Evolutionary conservation across 2,113 vertebrate genomes (phyloP).

Genomic region (Vanacampus margaritifer): DNA sequence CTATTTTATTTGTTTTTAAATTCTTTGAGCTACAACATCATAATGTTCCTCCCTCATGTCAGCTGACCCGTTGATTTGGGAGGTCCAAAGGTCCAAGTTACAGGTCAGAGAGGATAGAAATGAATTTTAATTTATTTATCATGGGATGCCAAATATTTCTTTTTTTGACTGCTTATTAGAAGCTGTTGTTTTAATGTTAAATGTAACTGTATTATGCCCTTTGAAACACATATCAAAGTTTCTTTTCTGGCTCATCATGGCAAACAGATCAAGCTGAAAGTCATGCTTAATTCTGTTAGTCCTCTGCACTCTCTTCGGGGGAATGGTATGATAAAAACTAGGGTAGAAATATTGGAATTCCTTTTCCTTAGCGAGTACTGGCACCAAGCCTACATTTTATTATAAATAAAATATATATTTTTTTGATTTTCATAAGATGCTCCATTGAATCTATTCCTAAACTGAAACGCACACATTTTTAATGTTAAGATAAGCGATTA

Average conservation of each 20-base stretch:
- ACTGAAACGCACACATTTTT: conserved; percentile 19
- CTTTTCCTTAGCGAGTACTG: conserved; percentile 19
- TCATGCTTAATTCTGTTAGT: conserved; percentile 50
- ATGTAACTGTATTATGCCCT: conserved; percentile 46
- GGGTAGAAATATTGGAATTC: conserved; percentile 21
- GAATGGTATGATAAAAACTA: conserved; percentile 20
- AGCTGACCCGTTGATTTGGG: too few relatives aligned
- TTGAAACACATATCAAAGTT: conserved; percentile 57
- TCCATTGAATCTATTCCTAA: conserved; percentile 1
- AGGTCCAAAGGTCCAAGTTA: too few relatives aligned
- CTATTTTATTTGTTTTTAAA: too few relatives aligned
- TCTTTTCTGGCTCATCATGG: conserved; percentile 42
- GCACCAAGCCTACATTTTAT: conserved; percentile 14
- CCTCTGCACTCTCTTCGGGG: conserved; percentile 31
- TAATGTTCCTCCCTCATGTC: too few relatives aligned
- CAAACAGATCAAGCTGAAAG: conserved; percentile 40
- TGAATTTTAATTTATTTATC: too few relatives aligned
- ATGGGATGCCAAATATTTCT: too few relatives aligned
- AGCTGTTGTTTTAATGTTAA: conserved; percentile 18
- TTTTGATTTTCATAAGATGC: background rate
- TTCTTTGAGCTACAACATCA: too few relatives aligned
- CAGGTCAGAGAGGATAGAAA: too few relatives aligned
- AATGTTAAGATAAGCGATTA: conserved; percentile 41
- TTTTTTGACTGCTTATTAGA: conserved; percentile 12
- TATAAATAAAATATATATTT: too few relatives aligned